phyloP scores from a whole-genome alignment of 2,888 invertebrate species.

The Orgyia antiqua region DNA sequence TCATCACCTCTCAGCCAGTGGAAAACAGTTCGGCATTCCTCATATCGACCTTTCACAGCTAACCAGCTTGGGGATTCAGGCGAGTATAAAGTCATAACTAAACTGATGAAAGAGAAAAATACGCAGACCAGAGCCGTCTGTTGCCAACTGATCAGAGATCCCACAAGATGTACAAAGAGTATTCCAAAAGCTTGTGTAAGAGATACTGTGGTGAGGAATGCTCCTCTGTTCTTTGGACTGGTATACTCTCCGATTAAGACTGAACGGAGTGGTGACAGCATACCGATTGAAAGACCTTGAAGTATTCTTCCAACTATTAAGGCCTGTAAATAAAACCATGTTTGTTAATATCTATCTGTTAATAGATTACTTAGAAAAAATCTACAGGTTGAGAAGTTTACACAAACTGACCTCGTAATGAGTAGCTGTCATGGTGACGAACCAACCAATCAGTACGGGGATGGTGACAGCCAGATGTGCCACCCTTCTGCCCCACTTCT shows the following conservation, averaged over 20 bases:
- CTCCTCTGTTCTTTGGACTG: constrained; percentile 77
- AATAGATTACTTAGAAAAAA: background rate
- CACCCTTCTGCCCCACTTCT: constrained; percentile 69
- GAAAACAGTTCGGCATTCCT: constrained; percentile 72
- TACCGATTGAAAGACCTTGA: constrained; percentile 67
- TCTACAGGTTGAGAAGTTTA: too few species aligned
- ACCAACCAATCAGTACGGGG: constrained; percentile 73
- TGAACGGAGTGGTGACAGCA: constrained; percentile 62
- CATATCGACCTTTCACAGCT: constrained; percentile 62
- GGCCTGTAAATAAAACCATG: constrained; percentile 44
- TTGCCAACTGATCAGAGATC: constrained; percentile 76
- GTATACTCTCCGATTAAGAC: constrained; percentile 74
- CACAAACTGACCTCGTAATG: constrained; percentile 36
- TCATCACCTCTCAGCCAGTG: constrained; percentile 74
- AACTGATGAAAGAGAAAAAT: constrained; percentile 57
- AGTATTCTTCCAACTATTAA: constrained; percentile 43
- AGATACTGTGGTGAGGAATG: constrained; percentile 76
- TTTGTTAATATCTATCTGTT: too few species aligned
- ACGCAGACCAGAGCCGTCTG: constrained; percentile 67
- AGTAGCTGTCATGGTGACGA: constrained; percentile 58
- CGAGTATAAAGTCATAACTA: constrained; percentile 48
- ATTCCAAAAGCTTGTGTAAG: constrained; percentile 78
- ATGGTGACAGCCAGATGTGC: constrained; percentile 66
- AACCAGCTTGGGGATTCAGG: constrained; percentile 83
- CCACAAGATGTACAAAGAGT: constrained; percentile 77